phyloP scores from a whole-genome alignment of 23 tunicate species.

The Diplosoma virens region DNA sequence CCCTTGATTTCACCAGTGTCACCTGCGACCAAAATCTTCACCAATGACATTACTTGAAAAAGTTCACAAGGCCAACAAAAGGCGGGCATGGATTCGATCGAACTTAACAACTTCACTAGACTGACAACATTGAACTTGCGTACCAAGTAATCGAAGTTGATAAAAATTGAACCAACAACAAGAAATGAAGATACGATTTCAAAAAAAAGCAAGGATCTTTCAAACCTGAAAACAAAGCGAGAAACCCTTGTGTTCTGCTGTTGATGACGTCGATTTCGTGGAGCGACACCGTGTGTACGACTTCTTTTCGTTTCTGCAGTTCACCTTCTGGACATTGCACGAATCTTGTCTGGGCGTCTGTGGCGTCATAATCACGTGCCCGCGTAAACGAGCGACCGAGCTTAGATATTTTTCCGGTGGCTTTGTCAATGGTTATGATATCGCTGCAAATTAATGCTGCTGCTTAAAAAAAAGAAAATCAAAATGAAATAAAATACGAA shows the following conservation, averaged over 20 bases:
- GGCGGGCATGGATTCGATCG: no score
- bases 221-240: constrained; percentile 90
- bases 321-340: constrained; percentile 99
- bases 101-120: no score
- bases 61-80: no score
- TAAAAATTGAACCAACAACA: no score
- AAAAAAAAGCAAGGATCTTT: background rate
- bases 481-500: background rate
- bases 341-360: constrained; percentile 81
- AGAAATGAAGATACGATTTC: background rate
- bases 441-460: constrained; percentile 44
- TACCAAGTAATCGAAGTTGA: no score
- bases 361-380: constrained; percentile 95
- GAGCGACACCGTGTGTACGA: constrained; percentile 94
- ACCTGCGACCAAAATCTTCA: constrained; percentile 1
- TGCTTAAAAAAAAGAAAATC: background rate
- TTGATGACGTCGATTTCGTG: constrained; percentile 99
- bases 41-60: no score
- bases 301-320: constrained; percentile 94
- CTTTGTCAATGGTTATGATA: constrained; percentile 96
- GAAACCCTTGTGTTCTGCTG: constrained; percentile 97
- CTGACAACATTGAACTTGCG: no score
- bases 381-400: constrained; percentile 92
- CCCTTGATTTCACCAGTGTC: constrained; percentile 56
- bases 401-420: constrained; percentile 86